Percentiles rank a stretch among this genome's conserved stretches.
phyloP scores from a whole-genome alignment of 2,113 vertebrate genomes.

The Hypanus sabinus region DNA sequence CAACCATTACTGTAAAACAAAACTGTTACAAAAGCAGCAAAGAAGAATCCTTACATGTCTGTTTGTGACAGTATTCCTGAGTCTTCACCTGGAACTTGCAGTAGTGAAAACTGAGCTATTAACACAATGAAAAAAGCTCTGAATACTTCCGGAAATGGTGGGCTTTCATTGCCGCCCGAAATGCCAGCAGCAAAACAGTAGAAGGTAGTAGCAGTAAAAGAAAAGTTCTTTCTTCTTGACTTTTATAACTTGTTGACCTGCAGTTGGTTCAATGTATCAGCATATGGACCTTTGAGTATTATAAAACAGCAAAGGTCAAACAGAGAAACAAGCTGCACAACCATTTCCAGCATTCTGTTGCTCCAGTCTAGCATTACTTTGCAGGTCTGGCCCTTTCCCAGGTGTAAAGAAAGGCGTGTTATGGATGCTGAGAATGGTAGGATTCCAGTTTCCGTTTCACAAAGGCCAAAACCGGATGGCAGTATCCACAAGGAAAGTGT shows the following conservation, averaged over 20 bases:
- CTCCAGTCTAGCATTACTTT: not conserved
- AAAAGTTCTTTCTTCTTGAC: not conserved
- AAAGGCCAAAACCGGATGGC: not conserved
- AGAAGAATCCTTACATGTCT: no score
- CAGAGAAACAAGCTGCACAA: slow-evolving; percentile 71
- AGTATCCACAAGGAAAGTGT: not conserved
- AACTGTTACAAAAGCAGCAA: no score
- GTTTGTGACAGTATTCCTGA: no score
- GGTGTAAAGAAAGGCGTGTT: not conserved
- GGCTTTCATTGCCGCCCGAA: no score
- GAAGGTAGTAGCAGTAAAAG: not conserved
- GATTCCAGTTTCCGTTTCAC: not conserved
- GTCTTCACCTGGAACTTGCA: no score
- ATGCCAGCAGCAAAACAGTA: no score
- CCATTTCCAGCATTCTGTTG: slow-evolving; percentile 65
- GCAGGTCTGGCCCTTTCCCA: not conserved
- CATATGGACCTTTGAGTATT: slow-evolving; percentile 65
- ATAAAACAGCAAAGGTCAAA: slow-evolving; percentile 63
- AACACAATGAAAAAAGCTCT: no score
- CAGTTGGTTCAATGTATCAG: slow-evolving; percentile 4
- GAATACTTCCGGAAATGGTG: no score
- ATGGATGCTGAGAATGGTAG: not conserved
- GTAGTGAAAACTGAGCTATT: no score
- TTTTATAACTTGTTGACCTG: not conserved
- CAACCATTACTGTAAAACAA: no score